Base-by-base conservation (phyloP, 2,888 invertebrate genomes). In the Brachylomia viminalis region DNA sequence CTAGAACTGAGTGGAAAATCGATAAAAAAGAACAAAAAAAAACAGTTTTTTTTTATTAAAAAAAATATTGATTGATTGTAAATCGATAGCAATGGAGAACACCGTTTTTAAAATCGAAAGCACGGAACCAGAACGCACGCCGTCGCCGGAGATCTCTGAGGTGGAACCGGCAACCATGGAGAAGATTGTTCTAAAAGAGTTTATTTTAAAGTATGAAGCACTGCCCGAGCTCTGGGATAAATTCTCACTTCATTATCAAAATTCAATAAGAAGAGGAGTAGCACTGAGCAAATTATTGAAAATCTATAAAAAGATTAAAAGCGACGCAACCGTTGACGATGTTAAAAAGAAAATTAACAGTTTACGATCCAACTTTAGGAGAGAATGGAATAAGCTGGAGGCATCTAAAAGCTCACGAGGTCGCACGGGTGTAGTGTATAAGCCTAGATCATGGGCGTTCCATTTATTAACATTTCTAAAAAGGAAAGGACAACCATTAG, bases 331-430 rank as follows among this genome's bases (percentile, higher is more conserved):
- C 20, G 45, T 65, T 27, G 27, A 27, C 45, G 65, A 65, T 20
- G 65, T 65, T 0, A 65, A 65, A 45, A 65, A 65, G 65, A 65
- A 65, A 45, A 65, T 65, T 20, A 65, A 65, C 42, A 65, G 65
- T 45, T 20, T 65, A 27, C 3, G 65, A 20, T 45, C 65, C 13
- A 65, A 65, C 20, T 65, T 65, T 20, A 45, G 38, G 11, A 38
- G 59, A 52, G 42, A 47, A 49, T 64, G 58, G 58, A 61, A 70
- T 38, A 61, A 65, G 4, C 13, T 65, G 7, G 45, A 45, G 27
- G 45, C 45, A 13, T 65, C 65, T 45, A 65, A 65, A 65, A 7
- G 7, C 1, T 13, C 45, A 20, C 27, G 65, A 4, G 45, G 45
- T 27, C 64, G 64, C 8, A 45, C 45, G 0, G 45, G 20, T 45